Evolutionary conservation across 2,888 invertebrate species (phyloP), one percentile per base, ranked within the genome.

Genomic region (Aspidiotus destructor): DNA sequence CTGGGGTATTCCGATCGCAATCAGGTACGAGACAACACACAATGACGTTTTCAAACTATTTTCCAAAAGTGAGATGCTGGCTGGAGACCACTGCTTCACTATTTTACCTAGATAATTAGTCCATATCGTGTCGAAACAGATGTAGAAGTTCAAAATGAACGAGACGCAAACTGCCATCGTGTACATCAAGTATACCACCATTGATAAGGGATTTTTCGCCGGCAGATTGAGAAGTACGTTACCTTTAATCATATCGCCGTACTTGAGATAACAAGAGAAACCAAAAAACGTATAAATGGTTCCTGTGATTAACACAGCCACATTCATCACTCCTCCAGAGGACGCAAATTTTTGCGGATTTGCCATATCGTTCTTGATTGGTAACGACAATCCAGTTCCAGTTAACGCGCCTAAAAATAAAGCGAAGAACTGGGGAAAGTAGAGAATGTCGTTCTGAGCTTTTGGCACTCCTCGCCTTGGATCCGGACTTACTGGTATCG

Each of bases 331-430:
- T 6, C 96, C 96, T 70, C 82, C 86, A 60, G 82, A 81, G 9
- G 88, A 87, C 1, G 86, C 86, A 77, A 96, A 95, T 57, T 83
- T 81, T 73, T 84, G 84, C 0, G 94, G 94, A 0, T 85, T 85
- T 76, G 88, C 88, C 95, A 97, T 96, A 76, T 92, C 91, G 76
- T 95, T 95, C 78, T 96, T 94, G 73, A 97, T 77, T 0, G 97
- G 94, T 75, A 95, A 81, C 55, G 94, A 88, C 7, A 89, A 88
- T 63, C 89, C 89, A 73, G 96, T 95, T 67, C 95, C 95, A 81
- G 98, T 97, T 73, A 97, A 84, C 0, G 97, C 92, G 77, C 95
- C 98, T 63, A 98, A 82, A 0, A 94, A 95, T 0, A 95, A 96
- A 54, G 96, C 96, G 76, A 98, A 95, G 80, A 92, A 98, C 1